Base-by-base conservation (phyloP, 2,888 invertebrate genomes). In the Coleophora deauratella region DNA sequence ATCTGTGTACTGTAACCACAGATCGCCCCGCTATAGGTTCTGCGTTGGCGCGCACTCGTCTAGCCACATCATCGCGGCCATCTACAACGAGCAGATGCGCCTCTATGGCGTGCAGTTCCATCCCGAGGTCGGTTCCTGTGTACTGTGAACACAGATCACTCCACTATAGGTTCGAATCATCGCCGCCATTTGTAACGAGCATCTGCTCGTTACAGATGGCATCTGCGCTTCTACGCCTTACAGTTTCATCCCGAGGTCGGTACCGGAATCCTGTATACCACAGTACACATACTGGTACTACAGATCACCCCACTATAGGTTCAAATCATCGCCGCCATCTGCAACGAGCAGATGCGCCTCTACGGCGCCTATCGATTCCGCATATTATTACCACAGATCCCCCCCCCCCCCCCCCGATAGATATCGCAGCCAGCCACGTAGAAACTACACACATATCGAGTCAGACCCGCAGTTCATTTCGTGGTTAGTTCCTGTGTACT, bases 391-490 rank as follows among this genome's bases (percentile, higher is more conserved):
- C n/a, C n/a, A n/a, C n/a, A n/a, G n/a, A n/a, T n/a, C n/a, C n/a
- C n/a, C n/a, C n/a, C n/a, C n/a, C n/a, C n/a, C n/a, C n/a, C n/a
- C n/a, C n/a, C n/a, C n/a, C 88, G 98, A 44, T 98, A 97, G 68
- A 99, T 96, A 89, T 96, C 54, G 93, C 95, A 9, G 98, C 94
- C 42, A 94, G 99, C 62, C 93, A 94, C 62, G 95, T 97, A 98
- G 66, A 93, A 94, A 68, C 87, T 93, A 73, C 90, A 93, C 41
- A 88, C 98, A 44, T 98, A 97, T 68, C 99, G 99, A 21, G 94
- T 99, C n/a, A n/a, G n/a, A n/a, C n/a, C n/a, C n/a, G 47, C 99
- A 99, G 86, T 99, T 99, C 99, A 99, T 78, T 99, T 99, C 0
- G 99, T 99, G 88, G 96, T 92, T 2, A 2, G 31, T 31, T 6